Evolutionary conservation across 2,113 vertebrate species (phyloP), one percentile per base, ranked within the genome.

Genomic region (Cryptoleucopteryx plumbea): DNA sequence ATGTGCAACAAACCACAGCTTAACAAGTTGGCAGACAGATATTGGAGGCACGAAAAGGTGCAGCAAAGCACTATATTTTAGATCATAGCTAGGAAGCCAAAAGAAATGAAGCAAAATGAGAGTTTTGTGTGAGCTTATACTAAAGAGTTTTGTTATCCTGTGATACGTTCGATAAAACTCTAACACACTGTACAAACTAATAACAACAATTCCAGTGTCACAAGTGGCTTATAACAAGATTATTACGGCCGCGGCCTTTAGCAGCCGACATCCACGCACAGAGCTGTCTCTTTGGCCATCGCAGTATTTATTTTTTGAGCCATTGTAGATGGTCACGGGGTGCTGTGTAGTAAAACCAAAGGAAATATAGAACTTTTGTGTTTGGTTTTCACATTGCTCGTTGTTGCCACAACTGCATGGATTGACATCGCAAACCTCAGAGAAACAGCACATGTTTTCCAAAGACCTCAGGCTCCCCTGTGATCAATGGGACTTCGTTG

Each of bases 371-470:
- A 67, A 12, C 0, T 34, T 61, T 47, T 48, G 5, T 19, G 27
- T 11, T 65, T 71, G 50, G 20, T 1, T 87, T 65, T 68, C 17
- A 16, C 3, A 6, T 5, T 8, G 45, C 34, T 65, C 50, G 1
- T 15, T 42, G 53, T 47, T 38, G 34, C 50, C 50, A 36, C 53
- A 34, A 8, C 12, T 3, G 8, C 22, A 2, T 1, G 47, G 75
- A n/a, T 6, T 34, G 20, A 12, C 50, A 43, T 1, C 42, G 6
- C 34, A 66, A 62, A 59, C 18, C 34, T 34, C 40, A 42, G 21
- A 52, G 45, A 26, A n/a, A 50, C 25, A 0, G 2, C 9, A 11
- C 10, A 3, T 2, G 0, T n/a, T 71, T 79, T 40, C 63, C 52
- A 62, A 19, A 75, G 20, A 5, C 13, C 7, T 65, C 40, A 18